Conservation (phyloP, 1,140 invertebrate genomes). For the Pseudomyrmex concolor region DNA sequence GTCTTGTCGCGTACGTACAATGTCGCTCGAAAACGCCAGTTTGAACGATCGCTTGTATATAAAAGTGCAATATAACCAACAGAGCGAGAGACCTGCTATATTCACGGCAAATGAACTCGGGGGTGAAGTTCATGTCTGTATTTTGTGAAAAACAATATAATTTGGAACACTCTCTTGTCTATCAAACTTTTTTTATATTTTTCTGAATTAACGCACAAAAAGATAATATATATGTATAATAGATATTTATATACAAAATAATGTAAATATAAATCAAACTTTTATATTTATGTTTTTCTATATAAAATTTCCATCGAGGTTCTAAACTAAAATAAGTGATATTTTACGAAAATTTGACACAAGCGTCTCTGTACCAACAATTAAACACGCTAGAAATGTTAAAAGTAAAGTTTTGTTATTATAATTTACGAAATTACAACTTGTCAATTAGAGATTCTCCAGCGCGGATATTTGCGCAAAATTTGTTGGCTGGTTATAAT, state of each 20-base stretch:
- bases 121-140: conserved; percentile 24
- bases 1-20: conserved; percentile 22
- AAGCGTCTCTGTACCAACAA: neutral
- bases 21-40: conserved; percentile 32
- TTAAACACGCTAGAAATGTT: neutral
- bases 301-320: neutral
- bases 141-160: conserved; percentile 20
- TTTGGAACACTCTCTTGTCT: neutral
- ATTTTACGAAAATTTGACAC: neutral
- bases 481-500: conserved; percentile 43
- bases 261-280: neutral
- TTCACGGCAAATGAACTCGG: conserved; percentile 13
- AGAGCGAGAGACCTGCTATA: conserved; percentile 25
- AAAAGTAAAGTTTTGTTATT: conserved; percentile 9
- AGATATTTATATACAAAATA: neutral
- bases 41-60: conserved; percentile 10
- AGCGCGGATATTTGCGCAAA: conserved; percentile 35
- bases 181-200: neutral
- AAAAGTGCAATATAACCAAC: conserved; percentile 42
- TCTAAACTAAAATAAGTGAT: neutral
- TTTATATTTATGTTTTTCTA: neutral
- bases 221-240: neutral
- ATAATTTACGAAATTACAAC: conserved; percentile 32
- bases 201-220: neutral
- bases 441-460: conserved; percentile 41